Base-by-base conservation (phyloP, 2,113 vertebrate species). In the Hyperopisus bebe region DNA sequence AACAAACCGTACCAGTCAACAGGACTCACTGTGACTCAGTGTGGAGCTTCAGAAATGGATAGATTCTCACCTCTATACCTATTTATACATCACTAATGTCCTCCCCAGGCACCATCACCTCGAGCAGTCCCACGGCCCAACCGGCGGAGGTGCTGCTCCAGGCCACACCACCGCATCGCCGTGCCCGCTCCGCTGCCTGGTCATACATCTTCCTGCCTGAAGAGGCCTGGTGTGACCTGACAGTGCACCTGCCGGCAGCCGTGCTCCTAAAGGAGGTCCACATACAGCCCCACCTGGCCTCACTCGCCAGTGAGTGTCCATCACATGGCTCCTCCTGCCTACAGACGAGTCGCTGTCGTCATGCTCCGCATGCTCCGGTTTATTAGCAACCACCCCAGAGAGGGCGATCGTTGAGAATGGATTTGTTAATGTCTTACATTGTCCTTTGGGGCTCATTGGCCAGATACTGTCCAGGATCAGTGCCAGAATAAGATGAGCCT, bases 201-300 rank as follows among this genome's bases (percentile, higher is more conserved):
- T 99, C 98, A 0, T 99, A 99, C 88, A 99, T 99, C 92, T 99
- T 99, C 92, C 91, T 99, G 62, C 98, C 98, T 0, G 98, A 99
- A 92, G 98, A 99, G 92, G 98, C 98, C n/a, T 99, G 98, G 98
- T 99, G 98, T 9, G 98, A 99, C 93, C 97, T 99, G 80, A 99
- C 98, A 0, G 98, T 99, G 93, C 98, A 99, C 92, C 97, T 99
- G 10, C 98, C 98, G 0, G 97, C 98, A 1, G 98, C 98, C 0
- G 98, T 99, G 83, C 94, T 99, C 88, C 97, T 99, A 9, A 99
- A 99, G 89, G 98, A 99, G 94, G 97, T 99, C 89, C 98, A 99
- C 92, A 99, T 99, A 86, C 98, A 99, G 39, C 98, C 98, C 17
- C 98, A 99, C 88, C 97, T 99, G 51, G 98, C 98, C 88, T 99